Conservation (phyloP, 2,797 vertebrate genomes). For the Strix occidentalis region DNA sequence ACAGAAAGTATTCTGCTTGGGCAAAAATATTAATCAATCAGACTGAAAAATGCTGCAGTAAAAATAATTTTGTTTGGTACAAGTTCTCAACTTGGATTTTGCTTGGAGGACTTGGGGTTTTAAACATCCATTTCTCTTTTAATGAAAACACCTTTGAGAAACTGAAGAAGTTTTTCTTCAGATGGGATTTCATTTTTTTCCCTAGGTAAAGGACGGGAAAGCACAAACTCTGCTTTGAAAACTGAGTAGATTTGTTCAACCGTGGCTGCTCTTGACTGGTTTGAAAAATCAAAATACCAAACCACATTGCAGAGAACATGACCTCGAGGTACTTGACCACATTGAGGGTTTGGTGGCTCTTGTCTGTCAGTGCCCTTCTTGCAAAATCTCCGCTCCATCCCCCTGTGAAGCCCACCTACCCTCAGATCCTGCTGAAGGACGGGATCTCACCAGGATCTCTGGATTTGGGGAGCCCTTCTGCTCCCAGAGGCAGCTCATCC, state of each 20-base stretch:
- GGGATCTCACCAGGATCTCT: background rate
- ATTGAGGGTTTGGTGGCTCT: fast-evolving
- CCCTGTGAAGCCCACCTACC: background rate
- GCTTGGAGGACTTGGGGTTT: background rate
- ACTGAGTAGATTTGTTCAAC: background rate
- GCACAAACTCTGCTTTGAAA: background rate
- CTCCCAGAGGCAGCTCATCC: background rate
- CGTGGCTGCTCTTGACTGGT: fast-evolving
- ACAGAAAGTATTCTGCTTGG: background rate
- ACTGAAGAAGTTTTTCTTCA: background rate
- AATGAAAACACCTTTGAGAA: background rate
- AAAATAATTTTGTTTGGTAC: background rate
- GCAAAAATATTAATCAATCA: background rate
- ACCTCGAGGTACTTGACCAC: background rate
- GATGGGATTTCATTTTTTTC: background rate
- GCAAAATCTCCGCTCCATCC: background rate
- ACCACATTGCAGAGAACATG: fast-evolving
- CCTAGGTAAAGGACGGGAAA: background rate
- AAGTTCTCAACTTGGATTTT: background rate
- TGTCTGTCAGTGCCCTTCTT: background rate
- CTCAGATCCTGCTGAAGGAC: background rate
- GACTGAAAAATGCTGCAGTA: background rate
- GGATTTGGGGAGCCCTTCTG: background rate
- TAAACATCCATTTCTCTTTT: background rate
- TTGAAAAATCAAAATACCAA: background rate